Conservation (phyloP, 2,113 vertebrate species). For the Meles meles region DNA sequence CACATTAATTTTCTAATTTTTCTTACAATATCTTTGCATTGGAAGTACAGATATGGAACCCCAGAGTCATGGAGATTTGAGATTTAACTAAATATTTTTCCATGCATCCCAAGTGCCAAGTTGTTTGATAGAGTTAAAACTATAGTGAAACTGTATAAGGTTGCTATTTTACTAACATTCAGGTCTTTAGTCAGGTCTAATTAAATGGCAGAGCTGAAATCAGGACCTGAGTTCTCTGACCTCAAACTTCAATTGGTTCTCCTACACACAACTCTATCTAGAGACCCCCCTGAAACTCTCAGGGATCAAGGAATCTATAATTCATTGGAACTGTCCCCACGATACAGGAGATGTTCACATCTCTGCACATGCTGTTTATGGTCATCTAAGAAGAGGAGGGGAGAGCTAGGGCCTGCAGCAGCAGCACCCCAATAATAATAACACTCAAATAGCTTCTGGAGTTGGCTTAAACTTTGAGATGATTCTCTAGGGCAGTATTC, state of each 20-base stretch:
- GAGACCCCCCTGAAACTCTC: not conserved
- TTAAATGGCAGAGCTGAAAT: not conserved
- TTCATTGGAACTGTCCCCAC: not conserved
- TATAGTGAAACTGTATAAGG: not conserved
- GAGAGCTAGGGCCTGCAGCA: not conserved
- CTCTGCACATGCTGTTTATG: not conserved
- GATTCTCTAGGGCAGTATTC: not conserved
- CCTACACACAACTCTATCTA: not conserved
- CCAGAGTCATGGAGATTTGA: not conserved
- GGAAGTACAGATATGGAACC: not conserved
- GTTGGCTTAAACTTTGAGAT: not conserved
- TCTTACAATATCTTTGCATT: not conserved
- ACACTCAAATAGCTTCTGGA: not conserved
- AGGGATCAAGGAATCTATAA: not conserved
- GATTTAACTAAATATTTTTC: not conserved
- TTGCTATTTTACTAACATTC: not conserved
- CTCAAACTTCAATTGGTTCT: not conserved
- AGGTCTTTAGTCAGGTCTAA: not conserved
- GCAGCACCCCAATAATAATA: not conserved
- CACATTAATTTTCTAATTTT: not conserved
- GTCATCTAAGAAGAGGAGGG: not conserved
- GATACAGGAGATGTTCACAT: not conserved
- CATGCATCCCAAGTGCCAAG: not conserved
- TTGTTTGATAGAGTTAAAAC: not conserved
- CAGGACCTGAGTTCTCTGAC: not conserved